A percentile compares a stretch with the other conserved stretches of the same genome.
These are phyloP conservation scores for Antechinus flavipes DNA, from an alignment of 2,113 vertebrate genomes.

Conservation along the genomic window DNA sequence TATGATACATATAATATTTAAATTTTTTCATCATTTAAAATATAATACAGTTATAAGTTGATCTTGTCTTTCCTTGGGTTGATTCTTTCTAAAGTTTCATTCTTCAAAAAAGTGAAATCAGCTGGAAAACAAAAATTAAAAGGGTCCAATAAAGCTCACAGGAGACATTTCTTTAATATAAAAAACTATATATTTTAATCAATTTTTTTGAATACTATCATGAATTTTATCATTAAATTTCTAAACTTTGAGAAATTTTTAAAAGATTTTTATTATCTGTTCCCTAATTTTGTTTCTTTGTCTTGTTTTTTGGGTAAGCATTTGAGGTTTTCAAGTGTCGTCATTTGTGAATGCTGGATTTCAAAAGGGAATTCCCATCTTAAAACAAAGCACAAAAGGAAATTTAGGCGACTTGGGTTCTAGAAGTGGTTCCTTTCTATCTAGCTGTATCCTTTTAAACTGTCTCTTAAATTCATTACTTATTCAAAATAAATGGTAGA, in stretches of 20 bases:
- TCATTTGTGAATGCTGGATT: slow-evolving; percentile 35
- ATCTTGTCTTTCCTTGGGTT: slow-evolving; percentile 10
- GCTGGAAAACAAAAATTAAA: slow-evolving; percentile 9
- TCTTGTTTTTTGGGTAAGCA: background rate
- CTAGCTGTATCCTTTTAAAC: background rate
- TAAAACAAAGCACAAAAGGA: background rate
- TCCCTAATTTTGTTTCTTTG: slow-evolving; percentile 34
- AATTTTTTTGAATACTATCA: background rate
- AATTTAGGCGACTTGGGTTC: background rate
- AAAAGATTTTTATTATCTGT: background rate
- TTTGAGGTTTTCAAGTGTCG: slow-evolving; percentile 18
- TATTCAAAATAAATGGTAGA: background rate
- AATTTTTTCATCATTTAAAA: slow-evolving; percentile 27
- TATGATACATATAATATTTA: slow-evolving; percentile 11
- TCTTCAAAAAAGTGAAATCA: background rate
- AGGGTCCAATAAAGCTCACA: background rate
- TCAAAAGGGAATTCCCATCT: background rate
- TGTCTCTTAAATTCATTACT: background rate
- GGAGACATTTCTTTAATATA: background rate
- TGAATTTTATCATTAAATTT: background rate
- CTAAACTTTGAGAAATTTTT: background rate
- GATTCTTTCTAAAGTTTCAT: slow-evolving; percentile 30
- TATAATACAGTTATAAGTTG: background rate
- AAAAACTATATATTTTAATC: background rate
- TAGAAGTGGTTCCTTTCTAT: background rate